Evolutionary conservation across 2,113 vertebrate genomes (phyloP).

Genomic region (Psittacula cyanocephala): DNA sequence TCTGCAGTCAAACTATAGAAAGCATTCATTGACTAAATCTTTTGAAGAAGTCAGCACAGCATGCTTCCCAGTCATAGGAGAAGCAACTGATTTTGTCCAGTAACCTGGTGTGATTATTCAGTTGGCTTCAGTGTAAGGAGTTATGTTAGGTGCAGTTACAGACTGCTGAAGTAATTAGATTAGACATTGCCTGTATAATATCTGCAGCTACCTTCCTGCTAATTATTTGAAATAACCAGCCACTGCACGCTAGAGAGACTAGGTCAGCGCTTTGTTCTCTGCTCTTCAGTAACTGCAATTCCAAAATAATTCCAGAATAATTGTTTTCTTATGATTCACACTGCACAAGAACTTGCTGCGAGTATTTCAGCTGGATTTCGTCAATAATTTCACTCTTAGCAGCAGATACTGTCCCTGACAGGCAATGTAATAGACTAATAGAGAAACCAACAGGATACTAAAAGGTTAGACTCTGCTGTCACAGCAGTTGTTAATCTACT

Average conservation of each 20-base stretch:
- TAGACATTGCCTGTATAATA: conserved; percentile 13
- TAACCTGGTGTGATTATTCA: conserved; percentile 9
- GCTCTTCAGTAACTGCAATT: background rate
- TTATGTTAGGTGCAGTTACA: conserved; percentile 22
- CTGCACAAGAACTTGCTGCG: background rate
- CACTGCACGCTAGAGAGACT: background rate
- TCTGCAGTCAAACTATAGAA: background rate
- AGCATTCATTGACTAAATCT: background rate
- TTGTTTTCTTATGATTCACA: background rate
- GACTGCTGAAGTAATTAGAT: conserved; percentile 47
- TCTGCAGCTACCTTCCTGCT: background rate
- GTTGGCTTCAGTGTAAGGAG: conserved; percentile 20
- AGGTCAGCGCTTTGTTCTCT: background rate
- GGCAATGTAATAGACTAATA: background rate
- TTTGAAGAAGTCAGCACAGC: background rate
- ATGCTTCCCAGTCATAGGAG: conserved; percentile 3
- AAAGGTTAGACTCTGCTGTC: background rate
- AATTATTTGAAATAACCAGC: background rate
- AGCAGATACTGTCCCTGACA: background rate
- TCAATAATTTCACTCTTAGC: background rate
- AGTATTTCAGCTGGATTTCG: background rate
- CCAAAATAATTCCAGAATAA: background rate
- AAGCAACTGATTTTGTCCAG: conserved; percentile 35
- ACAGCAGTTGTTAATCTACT: background rate
- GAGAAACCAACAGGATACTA: background rate